Conservation (phyloP, 2,888 invertebrate genomes). For the Leucania comma region DNA sequence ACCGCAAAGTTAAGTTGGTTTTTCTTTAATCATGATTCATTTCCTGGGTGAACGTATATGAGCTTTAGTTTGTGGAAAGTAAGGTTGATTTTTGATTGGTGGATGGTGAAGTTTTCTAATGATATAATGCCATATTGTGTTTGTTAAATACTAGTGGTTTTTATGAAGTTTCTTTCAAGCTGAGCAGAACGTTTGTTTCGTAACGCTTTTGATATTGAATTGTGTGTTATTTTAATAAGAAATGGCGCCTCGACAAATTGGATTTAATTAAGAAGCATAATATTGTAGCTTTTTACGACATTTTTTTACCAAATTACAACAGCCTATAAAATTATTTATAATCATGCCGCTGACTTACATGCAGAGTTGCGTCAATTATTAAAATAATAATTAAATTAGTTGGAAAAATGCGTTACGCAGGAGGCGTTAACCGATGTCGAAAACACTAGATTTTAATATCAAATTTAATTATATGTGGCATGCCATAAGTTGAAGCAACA, state of each 20-base stretch:
- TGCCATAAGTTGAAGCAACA: no score
- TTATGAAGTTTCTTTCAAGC: slow-evolving; percentile 65
- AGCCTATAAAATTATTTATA: no score
- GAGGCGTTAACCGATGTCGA: no score
- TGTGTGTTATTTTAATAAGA: slow-evolving; percentile 29
- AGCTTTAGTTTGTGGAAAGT: slow-evolving; percentile 54
- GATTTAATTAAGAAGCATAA: slow-evolving; percentile 5
- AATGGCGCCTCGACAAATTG: slow-evolving; percentile 29
- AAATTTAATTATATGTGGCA: no score
- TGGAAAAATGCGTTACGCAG: no score
- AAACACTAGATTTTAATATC: no score
- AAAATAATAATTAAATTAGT: no score
- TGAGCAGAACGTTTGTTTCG: slow-evolving; percentile 55
- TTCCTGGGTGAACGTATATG: slow-evolving; percentile 56
- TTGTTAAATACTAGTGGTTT: slow-evolving; percentile 71
- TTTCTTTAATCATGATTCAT: slow-evolving; percentile 69
- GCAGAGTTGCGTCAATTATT: no score
- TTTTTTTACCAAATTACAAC: background rate
- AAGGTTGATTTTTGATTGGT: slow-evolving; percentile 59
- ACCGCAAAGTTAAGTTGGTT: slow-evolving; percentile 59
- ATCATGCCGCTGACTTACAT: no score
- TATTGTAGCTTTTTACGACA: background rate
- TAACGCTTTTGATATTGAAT: slow-evolving; percentile 48
- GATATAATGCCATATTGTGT: slow-evolving; percentile 72
- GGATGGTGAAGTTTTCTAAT: slow-evolving; percentile 55